Percentiles rank a stretch among this genome's conserved stretches.
Conservation (phyloP, 2,888 invertebrate genomes). For the Brachyptera risi region DNA sequence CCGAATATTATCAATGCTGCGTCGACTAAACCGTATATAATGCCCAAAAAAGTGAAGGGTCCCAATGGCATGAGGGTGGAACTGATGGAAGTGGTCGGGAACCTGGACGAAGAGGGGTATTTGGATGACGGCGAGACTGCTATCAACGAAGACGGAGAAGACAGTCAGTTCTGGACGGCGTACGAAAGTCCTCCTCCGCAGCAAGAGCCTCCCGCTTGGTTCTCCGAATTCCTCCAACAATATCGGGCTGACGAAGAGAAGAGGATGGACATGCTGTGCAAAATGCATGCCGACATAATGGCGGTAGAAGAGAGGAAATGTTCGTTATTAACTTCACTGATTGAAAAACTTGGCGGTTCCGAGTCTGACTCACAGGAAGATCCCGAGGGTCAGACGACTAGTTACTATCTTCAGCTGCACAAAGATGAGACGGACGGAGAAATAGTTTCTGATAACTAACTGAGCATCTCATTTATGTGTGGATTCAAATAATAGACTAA, state of each 20-base stretch:
- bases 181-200: constrained; percentile 9
- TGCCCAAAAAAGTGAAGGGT: constrained; percentile 16
- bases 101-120: constrained; percentile 25
- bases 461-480: no score
- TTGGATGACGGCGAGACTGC: constrained; percentile 17
- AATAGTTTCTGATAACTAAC: neutral
- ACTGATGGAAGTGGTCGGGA: constrained; percentile 30
- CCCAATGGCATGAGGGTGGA: constrained; percentile 30
- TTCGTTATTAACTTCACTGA: constrained; percentile 20
- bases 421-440: constrained; percentile 14
- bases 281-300: constrained; percentile 27
- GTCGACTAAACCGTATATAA: constrained; percentile 10
- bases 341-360: constrained; percentile 22
- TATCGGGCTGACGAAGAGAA: constrained; percentile 30
- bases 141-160: constrained; percentile 17
- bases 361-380: neutral
- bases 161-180: constrained; percentile 8
- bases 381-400: neutral
- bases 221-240: constrained; percentile 30
- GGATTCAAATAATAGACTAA: no score
- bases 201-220: constrained; percentile 30
- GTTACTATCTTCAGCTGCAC: neutral
- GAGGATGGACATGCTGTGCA: constrained; percentile 24
- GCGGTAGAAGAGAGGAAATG: constrained; percentile 27
- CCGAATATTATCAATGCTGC: constrained; percentile 31